phyloP scores from a whole-genome alignment of 2,113 vertebrate species.

The Sialia sialis region DNA sequence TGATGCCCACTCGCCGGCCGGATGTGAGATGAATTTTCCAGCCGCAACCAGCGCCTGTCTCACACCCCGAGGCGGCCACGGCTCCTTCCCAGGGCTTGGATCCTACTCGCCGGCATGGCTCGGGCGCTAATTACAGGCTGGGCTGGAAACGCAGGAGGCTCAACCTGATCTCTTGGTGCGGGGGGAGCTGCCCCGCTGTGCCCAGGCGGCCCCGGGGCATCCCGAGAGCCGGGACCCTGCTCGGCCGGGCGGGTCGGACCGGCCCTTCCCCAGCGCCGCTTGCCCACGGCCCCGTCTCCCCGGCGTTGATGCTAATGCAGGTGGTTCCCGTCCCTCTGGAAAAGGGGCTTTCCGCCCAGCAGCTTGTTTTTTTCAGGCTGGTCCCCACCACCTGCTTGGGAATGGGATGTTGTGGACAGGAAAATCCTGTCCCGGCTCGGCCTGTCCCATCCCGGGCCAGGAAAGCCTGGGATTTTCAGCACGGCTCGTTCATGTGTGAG shows the following conservation, averaged over 20 bases:
- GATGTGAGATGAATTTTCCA: background rate
- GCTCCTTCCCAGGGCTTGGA: background rate
- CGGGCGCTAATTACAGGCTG: background rate
- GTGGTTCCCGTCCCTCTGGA: background rate
- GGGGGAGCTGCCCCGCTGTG: background rate
- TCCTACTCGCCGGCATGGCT: background rate
- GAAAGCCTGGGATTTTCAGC: background rate
- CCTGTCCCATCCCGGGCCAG: background rate
- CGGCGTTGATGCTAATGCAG: background rate
- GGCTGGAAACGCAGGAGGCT: background rate
- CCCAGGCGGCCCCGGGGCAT: background rate
- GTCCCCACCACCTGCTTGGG: background rate
- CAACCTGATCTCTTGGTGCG: background rate
- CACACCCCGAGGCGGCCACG: rapidly evolving
- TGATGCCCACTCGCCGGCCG: background rate
- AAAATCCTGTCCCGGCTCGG: background rate
- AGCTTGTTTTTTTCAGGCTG: background rate
- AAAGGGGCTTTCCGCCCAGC: background rate
- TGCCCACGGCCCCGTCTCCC: background rate
- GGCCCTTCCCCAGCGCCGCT: background rate
- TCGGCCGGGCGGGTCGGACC: background rate
- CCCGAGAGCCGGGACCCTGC: background rate
- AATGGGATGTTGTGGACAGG: rapidly evolving
- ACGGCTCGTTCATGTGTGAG: rapidly evolving
- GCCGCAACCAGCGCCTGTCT: background rate